A percentile compares a stretch with the other conserved stretches of the same genome.
These are phyloP conservation scores for Lysiphlebus fabarum DNA, from an alignment of 1,140 invertebrate species.

Conservation along the genomic window DNA sequence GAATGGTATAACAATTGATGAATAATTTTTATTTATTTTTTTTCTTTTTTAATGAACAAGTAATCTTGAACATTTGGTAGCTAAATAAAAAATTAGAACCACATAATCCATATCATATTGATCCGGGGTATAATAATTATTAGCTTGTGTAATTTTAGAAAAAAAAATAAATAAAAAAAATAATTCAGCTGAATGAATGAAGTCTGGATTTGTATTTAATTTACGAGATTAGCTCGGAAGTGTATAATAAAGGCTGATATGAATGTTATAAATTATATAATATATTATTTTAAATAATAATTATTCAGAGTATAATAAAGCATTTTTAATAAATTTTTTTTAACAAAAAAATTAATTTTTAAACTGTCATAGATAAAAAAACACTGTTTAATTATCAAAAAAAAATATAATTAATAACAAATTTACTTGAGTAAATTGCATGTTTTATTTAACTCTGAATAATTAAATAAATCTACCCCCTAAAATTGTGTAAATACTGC, in stretches of 20 bases:
- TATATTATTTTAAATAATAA: constrained; percentile 23
- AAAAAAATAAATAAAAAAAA: constrained; percentile 15
- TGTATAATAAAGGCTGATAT: constrained; percentile 37
- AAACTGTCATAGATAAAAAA: too few relatives aligned
- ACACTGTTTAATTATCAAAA: too few relatives aligned
- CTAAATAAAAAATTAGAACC: constrained; percentile 26
- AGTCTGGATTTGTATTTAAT: constrained; percentile 28
- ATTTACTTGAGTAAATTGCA: not conserved
- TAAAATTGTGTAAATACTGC: constrained; percentile 43
- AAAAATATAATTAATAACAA: too few relatives aligned
- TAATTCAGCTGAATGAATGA: constrained; percentile 7
- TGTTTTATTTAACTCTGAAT: constrained; percentile 24
- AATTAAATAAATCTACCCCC: constrained; percentile 22
- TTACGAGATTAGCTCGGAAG: constrained; percentile 30
- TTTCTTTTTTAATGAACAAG: not conserved
- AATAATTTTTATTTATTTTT: too few relatives aligned
- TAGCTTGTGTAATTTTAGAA: constrained; percentile 6
- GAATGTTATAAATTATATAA: constrained; percentile 33
- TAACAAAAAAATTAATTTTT: too few relatives aligned
- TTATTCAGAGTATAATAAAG: too few relatives aligned
- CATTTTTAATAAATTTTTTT: too few relatives aligned
- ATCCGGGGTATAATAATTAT: constrained; percentile 4
- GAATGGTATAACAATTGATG: too few relatives aligned
- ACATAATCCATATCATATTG: constrained; percentile 42
- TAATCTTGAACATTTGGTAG: constrained; percentile 22